Percentiles rank a stretch among this genome's conserved stretches.
phyloP scores from a whole-genome alignment of 2,888 invertebrate species.

The Tipula lateralis region DNA sequence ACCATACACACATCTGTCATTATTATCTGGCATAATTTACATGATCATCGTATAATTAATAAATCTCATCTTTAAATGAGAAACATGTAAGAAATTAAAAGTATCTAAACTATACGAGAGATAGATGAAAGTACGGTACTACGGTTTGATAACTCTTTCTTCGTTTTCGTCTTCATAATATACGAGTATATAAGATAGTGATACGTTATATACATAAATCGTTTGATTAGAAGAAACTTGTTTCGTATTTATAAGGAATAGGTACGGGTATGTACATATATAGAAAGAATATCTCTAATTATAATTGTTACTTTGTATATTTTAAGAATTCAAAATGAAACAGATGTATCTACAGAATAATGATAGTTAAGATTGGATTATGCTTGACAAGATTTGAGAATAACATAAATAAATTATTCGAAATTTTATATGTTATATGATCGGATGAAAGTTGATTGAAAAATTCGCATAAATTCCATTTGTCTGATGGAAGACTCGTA shows the following conservation, averaged over 20 bases:
- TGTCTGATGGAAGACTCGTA: too few species aligned
- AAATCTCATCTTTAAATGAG: neutral
- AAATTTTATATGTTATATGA: neutral
- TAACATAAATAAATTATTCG: neutral
- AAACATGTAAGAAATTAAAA: slow-evolving; percentile 8
- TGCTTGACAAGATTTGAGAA: neutral
- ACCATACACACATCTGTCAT: neutral
- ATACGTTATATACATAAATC: neutral
- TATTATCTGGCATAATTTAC: neutral
- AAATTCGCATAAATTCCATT: neutral
- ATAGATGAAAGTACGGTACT: slow-evolving; percentile 5
- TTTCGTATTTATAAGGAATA: neutral
- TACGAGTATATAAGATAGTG: neutral
- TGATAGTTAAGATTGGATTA: neutral
- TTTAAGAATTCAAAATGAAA: neutral
- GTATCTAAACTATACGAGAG: neutral
- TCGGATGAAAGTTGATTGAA: neutral
- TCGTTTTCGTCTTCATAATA: neutral
- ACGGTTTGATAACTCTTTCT: slow-evolving; percentile 19
- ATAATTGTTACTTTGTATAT: neutral
- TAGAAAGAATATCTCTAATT: neutral
- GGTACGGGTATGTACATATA: neutral
- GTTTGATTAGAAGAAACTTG: neutral
- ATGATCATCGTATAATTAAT: neutral
- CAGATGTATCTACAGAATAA: neutral